Evolutionary conservation across 2,888 invertebrate genomes (phyloP).

Genomic region (Anthoptus insignis): DNA sequence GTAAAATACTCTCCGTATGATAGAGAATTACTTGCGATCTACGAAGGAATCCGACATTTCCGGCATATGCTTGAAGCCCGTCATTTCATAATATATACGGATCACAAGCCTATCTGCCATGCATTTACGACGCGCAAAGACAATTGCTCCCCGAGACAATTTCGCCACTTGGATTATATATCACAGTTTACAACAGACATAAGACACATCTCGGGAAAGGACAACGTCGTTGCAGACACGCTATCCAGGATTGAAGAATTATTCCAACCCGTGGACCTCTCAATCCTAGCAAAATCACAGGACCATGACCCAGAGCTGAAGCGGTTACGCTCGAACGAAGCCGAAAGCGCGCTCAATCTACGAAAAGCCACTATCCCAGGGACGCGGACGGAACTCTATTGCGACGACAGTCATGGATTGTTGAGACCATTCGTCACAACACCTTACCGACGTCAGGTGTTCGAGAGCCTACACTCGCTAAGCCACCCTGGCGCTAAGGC

Average conservation of each 20-base stretch:
- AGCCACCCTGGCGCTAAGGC: constrained; percentile 36
- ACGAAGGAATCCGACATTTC: not conserved
- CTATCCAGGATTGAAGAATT: not conserved
- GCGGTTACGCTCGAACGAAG: not conserved
- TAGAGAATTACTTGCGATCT: not conserved
- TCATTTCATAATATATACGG: not conserved
- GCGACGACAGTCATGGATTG: constrained; percentile 25
- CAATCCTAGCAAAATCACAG: not conserved
- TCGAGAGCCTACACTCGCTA: constrained; percentile 28
- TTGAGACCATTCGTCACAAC: constrained; percentile 22
- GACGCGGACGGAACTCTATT: constrained; percentile 25
- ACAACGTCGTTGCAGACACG: not conserved
- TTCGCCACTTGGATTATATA: not conserved
- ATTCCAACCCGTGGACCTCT: not conserved
- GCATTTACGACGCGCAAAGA: not conserved
- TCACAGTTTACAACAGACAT: not conserved
- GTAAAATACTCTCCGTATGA: constrained; percentile 9
- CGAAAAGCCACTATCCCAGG: constrained; percentile 10
- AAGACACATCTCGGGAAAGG: not conserved
- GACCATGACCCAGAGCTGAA: not conserved
- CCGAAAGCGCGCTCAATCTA: not conserved
- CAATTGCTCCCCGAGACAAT: not conserved
- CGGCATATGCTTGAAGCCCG: not conserved
- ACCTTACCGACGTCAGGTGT: not conserved
- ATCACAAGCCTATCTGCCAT: not conserved